Evolutionary conservation across 2,888 invertebrate genomes (phyloP), one percentile per base, ranked within the genome.

Genomic region (Orthosia gracilis): DNA sequence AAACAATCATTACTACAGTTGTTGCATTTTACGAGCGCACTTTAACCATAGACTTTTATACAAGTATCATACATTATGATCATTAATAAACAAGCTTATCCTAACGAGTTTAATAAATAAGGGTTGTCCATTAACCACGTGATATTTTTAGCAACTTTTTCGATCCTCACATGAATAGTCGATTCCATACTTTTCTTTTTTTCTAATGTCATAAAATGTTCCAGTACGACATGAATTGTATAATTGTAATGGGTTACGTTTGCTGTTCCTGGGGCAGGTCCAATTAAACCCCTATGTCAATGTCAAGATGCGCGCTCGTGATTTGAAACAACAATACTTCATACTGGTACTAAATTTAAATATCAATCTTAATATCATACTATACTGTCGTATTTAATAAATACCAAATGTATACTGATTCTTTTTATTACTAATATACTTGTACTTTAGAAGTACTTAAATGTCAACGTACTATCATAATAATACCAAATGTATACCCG

Each of bases 391-490:
- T 40, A 40, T 40, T 40, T 40, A 45, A 45, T 59, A 59, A 21
- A 26, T 57, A 69, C n/a, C 40, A 52, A 45, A 71, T 64, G 40
- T 83, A 52, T 70, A 75, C 57, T 26, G 23, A 55, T 59, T 65
- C n/a, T 58, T 61, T 54, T 82, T 78, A 69, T 50, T 63, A 47
- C 59, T 18, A 54, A 23, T 47, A 52, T 52, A 64, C 59, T n/a
- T 40, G 21, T 50, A 76, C 61, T 62, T 62, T 45, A n/a, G 26
- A 68, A 23, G 50, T 70, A 70, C 31, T 55, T 69, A 21, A 69
- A 70, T 70, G 57, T 70, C 67, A 74, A 67, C 13, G n/a, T 52
- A 73, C 69, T 67, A 54, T 67, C 52, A 66, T 74, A 82, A 79
- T 83, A 83, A 69, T 52, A 70, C 47, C 52, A 57, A 47, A 58